These are phyloP conservation scores for Thunnus thynnus DNA, from an alignment of 2,113 vertebrate species.

Conservation along the genomic window DNA sequence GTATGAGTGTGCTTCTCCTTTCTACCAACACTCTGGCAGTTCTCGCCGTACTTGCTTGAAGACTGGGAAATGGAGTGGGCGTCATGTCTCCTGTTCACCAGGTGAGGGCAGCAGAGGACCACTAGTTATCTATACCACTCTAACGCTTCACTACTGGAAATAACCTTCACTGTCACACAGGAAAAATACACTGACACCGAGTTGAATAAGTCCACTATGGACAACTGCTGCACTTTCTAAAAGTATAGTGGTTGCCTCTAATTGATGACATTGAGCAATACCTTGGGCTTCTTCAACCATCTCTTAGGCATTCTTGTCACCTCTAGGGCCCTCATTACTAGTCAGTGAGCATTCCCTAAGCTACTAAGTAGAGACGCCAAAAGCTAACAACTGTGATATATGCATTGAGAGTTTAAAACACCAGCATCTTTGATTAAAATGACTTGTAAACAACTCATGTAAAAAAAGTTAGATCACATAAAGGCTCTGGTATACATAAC, in stretches of 20 bases:
- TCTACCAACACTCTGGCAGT: constrained; percentile 94
- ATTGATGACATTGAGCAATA: constrained; percentile 19
- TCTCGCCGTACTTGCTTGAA: constrained; percentile 94
- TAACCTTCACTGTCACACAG: not conserved
- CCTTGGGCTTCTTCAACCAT: not conserved
- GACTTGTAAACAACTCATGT: not conserved
- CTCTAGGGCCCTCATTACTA: constrained; percentile 1
- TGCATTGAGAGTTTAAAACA: not conserved
- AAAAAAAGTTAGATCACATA: not conserved
- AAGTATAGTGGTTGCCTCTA: constrained; percentile 11
- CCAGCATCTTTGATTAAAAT: not conserved
- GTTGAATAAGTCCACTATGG: not conserved
- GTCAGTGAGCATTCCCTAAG: not conserved
- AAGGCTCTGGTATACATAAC: not conserved
- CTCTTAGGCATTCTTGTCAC: not conserved
- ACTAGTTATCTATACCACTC: not conserved
- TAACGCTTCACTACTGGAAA: not conserved
- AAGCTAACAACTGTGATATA: not conserved
- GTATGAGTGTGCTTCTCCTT: constrained; percentile 93
- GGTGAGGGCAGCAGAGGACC: constrained; percentile 87
- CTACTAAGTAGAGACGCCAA: not conserved
- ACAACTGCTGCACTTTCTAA: not conserved
- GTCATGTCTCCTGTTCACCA: constrained; percentile 94
- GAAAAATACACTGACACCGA: not conserved
- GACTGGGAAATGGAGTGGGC: constrained; percentile 98